A percentile compares a stretch with the other conserved stretches of the same genome.
Conservation (phyloP, 2,888 invertebrate genomes). For the Epinotia nisella region DNA sequence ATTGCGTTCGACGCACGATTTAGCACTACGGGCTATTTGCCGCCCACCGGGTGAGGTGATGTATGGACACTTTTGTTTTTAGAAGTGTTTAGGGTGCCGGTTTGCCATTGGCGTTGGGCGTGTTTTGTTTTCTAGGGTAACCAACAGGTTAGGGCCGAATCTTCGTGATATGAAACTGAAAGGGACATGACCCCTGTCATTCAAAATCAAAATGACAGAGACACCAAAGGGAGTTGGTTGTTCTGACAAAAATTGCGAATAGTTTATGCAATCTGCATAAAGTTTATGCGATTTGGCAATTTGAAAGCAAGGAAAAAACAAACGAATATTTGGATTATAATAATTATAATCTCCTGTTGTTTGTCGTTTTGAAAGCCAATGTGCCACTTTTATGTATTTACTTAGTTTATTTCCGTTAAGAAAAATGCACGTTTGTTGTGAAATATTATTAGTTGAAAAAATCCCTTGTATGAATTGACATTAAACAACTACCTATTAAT, state of each 20-base stretch:
- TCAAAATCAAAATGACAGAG: not conserved
- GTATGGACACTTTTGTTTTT: conserved; percentile 48
- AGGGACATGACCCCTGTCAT: not conserved
- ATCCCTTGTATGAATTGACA: no score
- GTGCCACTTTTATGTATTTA: no score
- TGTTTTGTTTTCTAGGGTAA: not conserved
- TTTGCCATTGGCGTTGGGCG: conserved; percentile 10
- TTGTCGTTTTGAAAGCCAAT: no score
- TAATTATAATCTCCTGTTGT: no score
- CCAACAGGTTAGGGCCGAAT: not conserved
- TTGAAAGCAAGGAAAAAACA: no score
- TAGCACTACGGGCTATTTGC: conserved; percentile 80
- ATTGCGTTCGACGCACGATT: conserved; percentile 79
- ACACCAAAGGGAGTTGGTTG: no score
- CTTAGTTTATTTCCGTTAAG: no score
- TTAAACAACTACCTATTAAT: no score
- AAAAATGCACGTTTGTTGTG: no score
- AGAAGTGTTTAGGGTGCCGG: conserved; percentile 29
- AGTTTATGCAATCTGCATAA: not conserved
- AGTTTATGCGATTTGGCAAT: not conserved
- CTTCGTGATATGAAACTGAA: not conserved
- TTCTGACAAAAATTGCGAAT: not conserved
- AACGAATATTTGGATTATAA: no score
- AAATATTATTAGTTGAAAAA: no score
- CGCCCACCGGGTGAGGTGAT: conserved; percentile 68